Percentiles rank a stretch among this genome's conserved stretches.
phyloP scores from a whole-genome alignment of 2,113 vertebrate species.

The Misgurnus mizolepis region DNA sequence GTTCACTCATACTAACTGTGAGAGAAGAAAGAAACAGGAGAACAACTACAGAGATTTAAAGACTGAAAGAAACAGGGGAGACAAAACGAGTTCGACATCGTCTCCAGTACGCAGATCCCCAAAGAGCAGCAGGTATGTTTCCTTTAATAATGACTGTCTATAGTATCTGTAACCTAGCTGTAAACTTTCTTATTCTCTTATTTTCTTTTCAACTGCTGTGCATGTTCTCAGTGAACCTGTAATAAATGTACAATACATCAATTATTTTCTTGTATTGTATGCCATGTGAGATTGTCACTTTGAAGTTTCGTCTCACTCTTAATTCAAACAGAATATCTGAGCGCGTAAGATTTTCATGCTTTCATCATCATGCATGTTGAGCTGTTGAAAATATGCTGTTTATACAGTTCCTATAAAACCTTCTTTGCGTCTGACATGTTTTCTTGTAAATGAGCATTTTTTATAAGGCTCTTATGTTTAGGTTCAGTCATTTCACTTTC shows the following conservation, averaged over 20 bases:
- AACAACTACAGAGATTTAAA: background rate
- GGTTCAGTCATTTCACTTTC: no score
- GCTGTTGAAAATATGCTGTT: background rate
- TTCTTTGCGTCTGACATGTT: no score
- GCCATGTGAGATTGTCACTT: background rate
- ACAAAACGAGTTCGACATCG: background rate
- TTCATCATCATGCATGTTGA: background rate
- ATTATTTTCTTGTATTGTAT: background rate
- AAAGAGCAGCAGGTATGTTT: constrained; percentile 26
- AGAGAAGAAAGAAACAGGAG: background rate
- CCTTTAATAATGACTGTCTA: background rate
- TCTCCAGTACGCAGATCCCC: background rate
- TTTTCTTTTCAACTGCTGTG: background rate
- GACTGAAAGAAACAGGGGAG: background rate
- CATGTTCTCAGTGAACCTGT: background rate
- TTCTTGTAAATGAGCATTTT: no score
- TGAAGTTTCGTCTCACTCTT: background rate
- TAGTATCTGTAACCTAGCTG: background rate
- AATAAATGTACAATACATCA: background rate
- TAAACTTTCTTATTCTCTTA: background rate
- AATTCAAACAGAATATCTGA: background rate
- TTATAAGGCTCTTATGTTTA: no score
- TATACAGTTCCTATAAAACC: background rate
- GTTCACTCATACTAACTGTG: background rate
- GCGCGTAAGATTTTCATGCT: background rate